Base-by-base conservation (phyloP, 2,113 vertebrate genomes). In the Charadrius vociferus region DNA sequence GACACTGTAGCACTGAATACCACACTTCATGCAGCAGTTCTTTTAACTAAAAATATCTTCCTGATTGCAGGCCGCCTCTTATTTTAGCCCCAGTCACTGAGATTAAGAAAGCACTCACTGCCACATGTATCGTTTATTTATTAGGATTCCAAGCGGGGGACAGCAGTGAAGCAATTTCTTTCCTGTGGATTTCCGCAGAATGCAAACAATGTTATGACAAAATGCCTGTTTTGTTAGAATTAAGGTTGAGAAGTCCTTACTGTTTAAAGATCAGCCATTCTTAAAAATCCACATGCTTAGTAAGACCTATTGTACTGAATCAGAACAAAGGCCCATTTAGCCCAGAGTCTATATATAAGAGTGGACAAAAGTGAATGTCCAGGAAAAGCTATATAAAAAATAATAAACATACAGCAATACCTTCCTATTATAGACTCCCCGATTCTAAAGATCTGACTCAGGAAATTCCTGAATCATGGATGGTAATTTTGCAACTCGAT, bases 21-120 rank as follows among this genome's bases (percentile, higher is more conserved):
- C 6, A 14, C 65, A 75, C 62, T 85, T 88, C 50, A 61, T 27
- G 36, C 70, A 82, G 67, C 45, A 62, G 55, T 77, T 94, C 49
- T 56, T 87, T 61, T 66, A 82, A 80, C 66, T 79, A 91, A 88
- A 96, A 95, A 65, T 90, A 80, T 6, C 58, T 88, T 85, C 67
- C 66, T 80, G 58, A 82, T 90, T 92, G 34, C 78, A 92, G 79
- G 45, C 70, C 66, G 77, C n/a, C 53, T 90, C 49, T 77, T 88
- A 82, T 90, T 95, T 94, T 85, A 93, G 49, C 71, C 85, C 34
- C 71, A 90, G 87, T 82, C 74, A 73, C 74, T 82, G 47, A 85
- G 81, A 93, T 13, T 75, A 77, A 72, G 74, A 94, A 45, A 90
- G 32, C 10, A 20, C 36, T 93, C 53, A 8, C 30, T 93, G 81